phyloP scores from a whole-genome alignment of 2,113 vertebrate species.

The Notechis scutatus region DNA sequence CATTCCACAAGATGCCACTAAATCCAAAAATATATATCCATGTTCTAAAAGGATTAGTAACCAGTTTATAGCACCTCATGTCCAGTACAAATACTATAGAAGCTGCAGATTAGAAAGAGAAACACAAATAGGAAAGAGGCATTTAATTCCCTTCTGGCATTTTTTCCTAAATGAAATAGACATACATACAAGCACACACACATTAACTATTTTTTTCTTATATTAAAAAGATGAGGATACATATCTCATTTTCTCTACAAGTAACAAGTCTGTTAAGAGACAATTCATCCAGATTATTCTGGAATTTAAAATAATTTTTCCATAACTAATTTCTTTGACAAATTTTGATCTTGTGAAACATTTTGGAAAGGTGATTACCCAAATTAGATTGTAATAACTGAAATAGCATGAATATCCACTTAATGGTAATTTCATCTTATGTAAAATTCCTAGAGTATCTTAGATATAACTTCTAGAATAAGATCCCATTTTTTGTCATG shows the following conservation, averaged over 20 bases:
- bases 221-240: not conserved
- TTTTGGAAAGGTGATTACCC: not conserved
- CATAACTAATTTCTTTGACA: not conserved
- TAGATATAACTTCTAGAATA: constrained; percentile 8
- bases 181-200: not conserved
- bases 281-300: not conserved
- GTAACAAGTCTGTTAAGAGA: not conserved
- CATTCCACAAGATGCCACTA: not conserved
- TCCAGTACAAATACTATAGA: not conserved
- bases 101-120: not conserved
- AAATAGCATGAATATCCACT: not conserved
- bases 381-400: constrained; percentile 17
- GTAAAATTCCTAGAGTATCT: not conserved
- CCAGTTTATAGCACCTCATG: not conserved
- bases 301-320: not conserved
- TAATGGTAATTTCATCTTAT: constrained; percentile 15
- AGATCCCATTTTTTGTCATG: not conserved
- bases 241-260: not conserved
- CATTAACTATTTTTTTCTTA: not conserved
- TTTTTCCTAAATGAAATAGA: not conserved
- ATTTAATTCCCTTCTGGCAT: not conserved
- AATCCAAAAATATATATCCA: not conserved
- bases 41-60: not conserved
- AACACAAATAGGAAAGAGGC: not conserved
- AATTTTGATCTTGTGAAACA: not conserved